Evolutionary conservation across 2,113 vertebrate species (phyloP).

Genomic region (Odobenus rosmarus): DNA sequence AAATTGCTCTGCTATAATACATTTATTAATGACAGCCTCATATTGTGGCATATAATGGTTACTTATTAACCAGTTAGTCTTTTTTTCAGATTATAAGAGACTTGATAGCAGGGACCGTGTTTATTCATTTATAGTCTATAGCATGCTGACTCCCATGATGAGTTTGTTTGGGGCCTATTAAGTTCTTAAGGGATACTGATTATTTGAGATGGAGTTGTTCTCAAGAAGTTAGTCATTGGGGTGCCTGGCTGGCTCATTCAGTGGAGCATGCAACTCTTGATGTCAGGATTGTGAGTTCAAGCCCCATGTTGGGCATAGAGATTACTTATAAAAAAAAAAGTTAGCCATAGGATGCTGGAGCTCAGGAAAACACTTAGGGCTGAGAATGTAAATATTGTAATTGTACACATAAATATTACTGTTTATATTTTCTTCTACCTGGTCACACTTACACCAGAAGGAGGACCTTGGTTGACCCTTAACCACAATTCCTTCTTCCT

Average conservation of each 20-base stretch:
- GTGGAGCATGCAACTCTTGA: not conserved
- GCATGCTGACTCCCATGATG: not conserved
- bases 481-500: slow-evolving; percentile 7
- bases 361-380: not conserved
- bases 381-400: not conserved
- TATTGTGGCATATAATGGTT: not conserved
- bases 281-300: not conserved
- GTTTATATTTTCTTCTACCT: not conserved
- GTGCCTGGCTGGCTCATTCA: not conserved
- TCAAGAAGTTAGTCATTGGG: not conserved
- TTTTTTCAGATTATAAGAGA: slow-evolving; percentile 12
- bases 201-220: slow-evolving; percentile 27
- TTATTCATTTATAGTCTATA: slow-evolving; percentile 34
- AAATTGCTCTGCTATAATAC: slow-evolving; percentile 13
- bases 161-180: not conserved
- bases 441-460: not conserved
- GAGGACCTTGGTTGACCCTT: not conserved
- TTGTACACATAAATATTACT: slow-evolving; percentile 9
- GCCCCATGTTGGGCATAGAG: not conserved
- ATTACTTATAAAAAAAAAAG: not conserved
- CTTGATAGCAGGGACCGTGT: not conserved
- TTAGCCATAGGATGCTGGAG: not conserved
- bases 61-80: slow-evolving; percentile 6
- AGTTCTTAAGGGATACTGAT: not conserved
- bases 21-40: not conserved